Evolutionary conservation across 2,797 vertebrate species (phyloP).

Genomic region (Takifugu rubripes): DNA sequence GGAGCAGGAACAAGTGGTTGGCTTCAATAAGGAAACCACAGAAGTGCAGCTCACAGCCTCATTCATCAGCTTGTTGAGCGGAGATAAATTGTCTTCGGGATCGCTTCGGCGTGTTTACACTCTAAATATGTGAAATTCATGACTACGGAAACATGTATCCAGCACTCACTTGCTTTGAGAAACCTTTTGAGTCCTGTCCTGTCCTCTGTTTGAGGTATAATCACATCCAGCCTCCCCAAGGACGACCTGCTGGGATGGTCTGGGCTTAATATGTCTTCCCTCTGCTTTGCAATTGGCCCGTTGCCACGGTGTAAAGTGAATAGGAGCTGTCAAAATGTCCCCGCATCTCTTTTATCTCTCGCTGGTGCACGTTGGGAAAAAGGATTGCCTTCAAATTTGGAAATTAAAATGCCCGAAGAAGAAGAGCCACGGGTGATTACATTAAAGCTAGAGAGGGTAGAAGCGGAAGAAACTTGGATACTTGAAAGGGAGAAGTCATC

Average conservation of each 20-base stretch:
- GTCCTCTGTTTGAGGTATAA: conserved; percentile 50
- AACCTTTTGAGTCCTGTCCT: conserved; percentile 45
- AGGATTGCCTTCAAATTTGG: conserved; percentile 38
- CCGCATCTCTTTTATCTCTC: conserved; percentile 14
- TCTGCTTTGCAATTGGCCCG: conserved; percentile 53
- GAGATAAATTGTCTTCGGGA: conserved; percentile 48
- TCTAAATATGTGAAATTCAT: conserved; percentile 48
- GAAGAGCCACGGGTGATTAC: conserved; percentile 29
- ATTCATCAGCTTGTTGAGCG: conserved; percentile 31
- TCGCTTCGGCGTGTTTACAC: conserved; percentile 28
- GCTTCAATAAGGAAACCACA: conserved; percentile 53
- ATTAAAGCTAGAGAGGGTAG: conserved; percentile 38
- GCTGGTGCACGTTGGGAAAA: conserved; percentile 37
- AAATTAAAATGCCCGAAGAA: conserved; percentile 37
- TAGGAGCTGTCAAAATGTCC: conserved; percentile 54
- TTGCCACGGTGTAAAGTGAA: conserved; percentile 65
- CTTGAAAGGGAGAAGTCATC: neutral
- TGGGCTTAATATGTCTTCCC: conserved; percentile 63
- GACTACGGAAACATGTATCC: conserved; percentile 12
- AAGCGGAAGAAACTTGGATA: conserved; percentile 3
- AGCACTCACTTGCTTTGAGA: conserved; percentile 13
- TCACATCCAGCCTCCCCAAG: conserved; percentile 63
- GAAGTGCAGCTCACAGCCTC: conserved; percentile 28
- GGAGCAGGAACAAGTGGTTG: conserved; percentile 53
- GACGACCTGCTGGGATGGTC: conserved; percentile 66